Percentiles rank a stretch among this genome's conserved stretches.
Conservation (phyloP, 1,140 invertebrate species). For the Drosophila prosaltans region DNA sequence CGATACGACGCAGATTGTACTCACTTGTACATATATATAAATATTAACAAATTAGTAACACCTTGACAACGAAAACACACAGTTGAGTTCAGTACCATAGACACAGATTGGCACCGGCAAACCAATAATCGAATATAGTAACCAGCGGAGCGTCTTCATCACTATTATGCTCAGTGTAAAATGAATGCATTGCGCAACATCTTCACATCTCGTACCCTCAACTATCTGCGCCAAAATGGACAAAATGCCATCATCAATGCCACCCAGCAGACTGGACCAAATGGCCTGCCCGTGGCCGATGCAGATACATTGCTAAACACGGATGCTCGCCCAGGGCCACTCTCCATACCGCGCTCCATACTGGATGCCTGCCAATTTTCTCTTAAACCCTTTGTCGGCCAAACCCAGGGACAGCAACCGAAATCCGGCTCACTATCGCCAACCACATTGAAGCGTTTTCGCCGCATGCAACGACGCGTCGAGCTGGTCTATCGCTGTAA, state of each 20-base stretch:
- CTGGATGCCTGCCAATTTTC: conserved; percentile 72
- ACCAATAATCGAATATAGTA: neutral
- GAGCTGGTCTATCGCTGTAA: conserved; percentile 93
- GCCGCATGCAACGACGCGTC: conserved; percentile 86
- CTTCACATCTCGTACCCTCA: conserved; percentile 74
- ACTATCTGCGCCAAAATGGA: conserved; percentile 77
- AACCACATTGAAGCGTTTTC: conserved; percentile 67
- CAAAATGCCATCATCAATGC: conserved; percentile 77
- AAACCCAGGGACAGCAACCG: conserved; percentile 10
- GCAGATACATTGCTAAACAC: conserved; percentile 43
- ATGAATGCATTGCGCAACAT: conserved; percentile 82
- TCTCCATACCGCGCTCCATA: conserved; percentile 76
- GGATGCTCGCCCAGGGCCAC: conserved; percentile 50
- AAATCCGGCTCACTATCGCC: conserved; percentile 66
- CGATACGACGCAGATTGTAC: neutral
- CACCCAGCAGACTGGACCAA: conserved; percentile 61
- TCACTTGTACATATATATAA: neutral
- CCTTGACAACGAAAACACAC: neutral
- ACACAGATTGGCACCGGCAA: neutral
- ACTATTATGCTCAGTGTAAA: conserved; percentile 53
- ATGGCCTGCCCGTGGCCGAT: conserved; percentile 44
- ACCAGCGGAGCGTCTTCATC: conserved; percentile 4
- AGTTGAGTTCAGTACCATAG: too few species aligned
- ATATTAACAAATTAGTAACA: conserved; percentile 8
- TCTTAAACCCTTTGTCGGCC: conserved; percentile 56